A percentile compares a stretch with the other conserved stretches of the same genome.
These are phyloP conservation scores for Pachyuromys duprasi DNA, from an alignment of 2,797 vertebrate species.

Conservation along the genomic window DNA sequence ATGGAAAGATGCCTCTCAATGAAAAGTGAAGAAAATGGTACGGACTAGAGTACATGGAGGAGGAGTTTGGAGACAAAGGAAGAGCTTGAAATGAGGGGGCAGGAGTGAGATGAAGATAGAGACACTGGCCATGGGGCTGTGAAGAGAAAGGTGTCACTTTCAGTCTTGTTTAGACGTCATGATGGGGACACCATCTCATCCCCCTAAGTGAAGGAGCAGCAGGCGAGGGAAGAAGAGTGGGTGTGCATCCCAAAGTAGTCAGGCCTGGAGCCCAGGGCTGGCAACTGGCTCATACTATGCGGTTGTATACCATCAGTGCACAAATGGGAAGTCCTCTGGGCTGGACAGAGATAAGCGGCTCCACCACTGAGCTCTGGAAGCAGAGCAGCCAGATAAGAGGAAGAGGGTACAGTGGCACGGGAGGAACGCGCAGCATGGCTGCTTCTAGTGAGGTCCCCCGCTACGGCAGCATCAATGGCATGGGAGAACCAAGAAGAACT, in stretches of 20 bases:
- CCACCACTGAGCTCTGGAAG: neutral
- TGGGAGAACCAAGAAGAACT: neutral
- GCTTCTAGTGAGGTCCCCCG: neutral
- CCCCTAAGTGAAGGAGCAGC: neutral
- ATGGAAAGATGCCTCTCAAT: neutral
- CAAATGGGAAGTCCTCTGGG: neutral
- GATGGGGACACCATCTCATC: neutral
- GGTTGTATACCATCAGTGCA: too few relatives aligned
- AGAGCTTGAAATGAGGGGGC: neutral
- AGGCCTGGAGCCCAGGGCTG: neutral
- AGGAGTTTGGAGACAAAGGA: neutral
- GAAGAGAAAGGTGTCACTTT: conserved; percentile 1
- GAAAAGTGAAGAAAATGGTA: neutral
- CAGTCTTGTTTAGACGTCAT: neutral
- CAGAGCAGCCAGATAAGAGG: neutral
- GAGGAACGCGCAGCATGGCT: neutral
- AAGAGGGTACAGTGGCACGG: neutral
- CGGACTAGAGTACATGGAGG: neutral
- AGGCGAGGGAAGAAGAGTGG: neutral
- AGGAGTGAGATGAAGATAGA: neutral
- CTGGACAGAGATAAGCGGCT: neutral
- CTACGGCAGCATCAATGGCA: neutral
- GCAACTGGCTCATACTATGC: neutral
- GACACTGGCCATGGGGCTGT: neutral
- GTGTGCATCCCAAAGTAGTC: neutral